Conservation (phyloP, 37 sponge, comb jelly and placozoan species). For the Spongia lamella region DNA sequence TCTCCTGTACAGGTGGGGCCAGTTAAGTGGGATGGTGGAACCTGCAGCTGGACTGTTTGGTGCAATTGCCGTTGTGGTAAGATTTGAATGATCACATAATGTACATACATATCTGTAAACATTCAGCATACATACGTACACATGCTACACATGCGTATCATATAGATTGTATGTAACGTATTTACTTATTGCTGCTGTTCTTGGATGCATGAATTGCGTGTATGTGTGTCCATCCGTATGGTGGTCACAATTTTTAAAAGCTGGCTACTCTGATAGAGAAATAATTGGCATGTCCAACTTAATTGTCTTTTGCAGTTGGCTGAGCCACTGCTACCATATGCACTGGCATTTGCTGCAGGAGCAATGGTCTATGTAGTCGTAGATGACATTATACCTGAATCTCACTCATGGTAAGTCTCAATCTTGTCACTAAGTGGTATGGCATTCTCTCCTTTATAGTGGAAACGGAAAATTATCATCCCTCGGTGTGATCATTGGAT, state of each 20-base stretch:
- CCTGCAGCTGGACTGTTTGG: constrained; percentile 93
- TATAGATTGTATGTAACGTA: not conserved
- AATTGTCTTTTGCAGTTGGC: constrained; percentile 54
- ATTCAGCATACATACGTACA: not conserved
- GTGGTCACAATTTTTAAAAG: not conserved
- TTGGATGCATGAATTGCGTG: not conserved
- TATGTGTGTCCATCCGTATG: not conserved
- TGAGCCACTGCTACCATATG: constrained; percentile 87
- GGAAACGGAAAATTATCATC: constrained; percentile 86
- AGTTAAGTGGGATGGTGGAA: constrained; percentile 97
- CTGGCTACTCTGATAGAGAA: not conserved
- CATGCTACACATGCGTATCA: not conserved
- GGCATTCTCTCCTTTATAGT: constrained; percentile 33
- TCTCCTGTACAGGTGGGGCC: constrained; percentile 96
- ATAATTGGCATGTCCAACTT: not conserved
- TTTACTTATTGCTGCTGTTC: not conserved
- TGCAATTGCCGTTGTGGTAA: constrained; percentile 73
- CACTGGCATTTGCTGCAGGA: constrained; percentile 97
- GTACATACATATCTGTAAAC: too few relatives aligned
- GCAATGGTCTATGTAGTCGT: constrained; percentile 96
- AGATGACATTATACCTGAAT: constrained; percentile 93
- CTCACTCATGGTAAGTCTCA: constrained; percentile 55
- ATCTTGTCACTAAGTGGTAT: not conserved
- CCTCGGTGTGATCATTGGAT: constrained; percentile 75
- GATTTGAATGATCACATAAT: constrained; percentile 7